Conservation (phyloP, 2,113 vertebrate genomes). For the Strix aluco region DNA sequence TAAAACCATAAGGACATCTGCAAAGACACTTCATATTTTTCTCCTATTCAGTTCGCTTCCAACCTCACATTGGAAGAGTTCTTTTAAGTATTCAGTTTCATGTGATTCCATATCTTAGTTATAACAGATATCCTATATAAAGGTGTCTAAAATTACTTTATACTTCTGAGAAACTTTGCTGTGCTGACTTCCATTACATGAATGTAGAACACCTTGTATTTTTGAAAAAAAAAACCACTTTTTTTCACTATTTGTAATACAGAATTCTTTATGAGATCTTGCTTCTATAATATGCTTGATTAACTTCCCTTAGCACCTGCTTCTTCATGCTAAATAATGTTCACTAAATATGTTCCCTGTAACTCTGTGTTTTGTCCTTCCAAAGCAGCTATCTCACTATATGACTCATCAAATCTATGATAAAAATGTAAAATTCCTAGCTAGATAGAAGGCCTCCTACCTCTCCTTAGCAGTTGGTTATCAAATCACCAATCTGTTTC, state of each 20-base stretch:
- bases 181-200: background rate
- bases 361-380: background rate
- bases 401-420: slow-evolving; percentile 31
- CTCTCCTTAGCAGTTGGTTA: slow-evolving; percentile 14
- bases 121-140: background rate
- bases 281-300: background rate
- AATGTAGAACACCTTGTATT: background rate
- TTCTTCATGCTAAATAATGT: background rate
- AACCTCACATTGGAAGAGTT: background rate
- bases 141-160: background rate
- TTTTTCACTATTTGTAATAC: background rate
- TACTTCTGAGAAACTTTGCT: background rate
- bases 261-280: background rate
- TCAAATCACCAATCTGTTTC: slow-evolving; percentile 40
- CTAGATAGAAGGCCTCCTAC: background rate
- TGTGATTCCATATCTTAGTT: background rate
- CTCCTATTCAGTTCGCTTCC: background rate
- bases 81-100: background rate
- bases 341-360: background rate
- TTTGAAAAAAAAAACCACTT: background rate
- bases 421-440: slow-evolving; percentile 14
- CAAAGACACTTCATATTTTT: background rate
- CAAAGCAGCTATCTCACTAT: background rate
- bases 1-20: background rate
- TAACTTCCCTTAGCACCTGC: background rate